Evolutionary conservation across 1,140 invertebrate genomes (phyloP), one percentile per base, ranked within the genome.

Genomic region (Andrena cerasifolii): DNA sequence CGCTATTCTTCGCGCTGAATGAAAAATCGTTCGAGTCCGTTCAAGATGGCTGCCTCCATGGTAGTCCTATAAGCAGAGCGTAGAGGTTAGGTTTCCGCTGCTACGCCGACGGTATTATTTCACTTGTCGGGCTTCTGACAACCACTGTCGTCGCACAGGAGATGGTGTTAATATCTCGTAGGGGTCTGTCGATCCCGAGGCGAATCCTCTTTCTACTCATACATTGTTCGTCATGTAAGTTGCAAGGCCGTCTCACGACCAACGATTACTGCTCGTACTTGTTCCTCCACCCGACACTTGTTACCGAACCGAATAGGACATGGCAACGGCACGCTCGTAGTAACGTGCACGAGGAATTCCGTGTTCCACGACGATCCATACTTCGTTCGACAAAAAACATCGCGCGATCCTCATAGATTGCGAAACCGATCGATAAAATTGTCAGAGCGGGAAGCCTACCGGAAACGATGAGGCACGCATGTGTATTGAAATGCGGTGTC

Each of bases 161-260:
- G 3, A 83, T 86, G 59, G 45, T 85, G 26, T 65, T 80, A 12
- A 62, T 62, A 12, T 82, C 74, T 3, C 33, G 62, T 16, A 33
- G 77, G 68, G 16, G 24, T 77, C 36, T 79, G 6, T 65, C 79
- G 31, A 68, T 83, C 4, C 63, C 49, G 5, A 87, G 80, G 53
- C 49, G 80, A 24, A 47, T 87, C 1, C 26, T 85, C 14, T 54
- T 81, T 14, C 26, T 86, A 24, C 61, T 85, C 16, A 45, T 87
- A 28, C 83, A 87, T 70, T 82, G 82, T 26, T 83, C 66, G 40
- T 68, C 79, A 62, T 82, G 89, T 90, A 84, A 90, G 89, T 84
- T 56, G 26, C 12, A 16, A 12, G 12, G 18, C 53, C 3, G 47
- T 47, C 36, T 59, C 14, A 43, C 16, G 2, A 26, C 10, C 7